These are phyloP conservation scores for Hecatera dysodea DNA, from an alignment of 2,888 invertebrate species.

Conservation along the genomic window DNA sequence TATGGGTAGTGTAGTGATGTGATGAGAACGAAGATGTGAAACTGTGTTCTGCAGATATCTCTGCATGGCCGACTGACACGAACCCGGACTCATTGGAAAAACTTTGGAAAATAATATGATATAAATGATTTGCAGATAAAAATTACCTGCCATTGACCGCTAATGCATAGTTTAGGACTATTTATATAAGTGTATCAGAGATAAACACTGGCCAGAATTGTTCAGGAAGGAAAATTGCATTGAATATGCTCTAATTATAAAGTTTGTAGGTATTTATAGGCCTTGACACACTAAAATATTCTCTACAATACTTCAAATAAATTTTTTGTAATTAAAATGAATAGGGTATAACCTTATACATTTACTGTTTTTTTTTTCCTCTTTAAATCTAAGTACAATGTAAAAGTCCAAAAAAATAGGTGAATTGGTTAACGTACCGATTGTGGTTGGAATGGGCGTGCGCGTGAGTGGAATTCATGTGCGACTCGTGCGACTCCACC, in stretches of 20 bases:
- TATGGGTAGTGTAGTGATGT: constrained; percentile 87
- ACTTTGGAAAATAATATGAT: constrained; percentile 71
- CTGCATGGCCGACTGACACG: constrained; percentile 88
- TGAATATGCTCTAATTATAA: neutral
- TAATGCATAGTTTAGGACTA: constrained; percentile 2
- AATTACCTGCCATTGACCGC: neutral
- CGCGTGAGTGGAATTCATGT: constrained; percentile 80
- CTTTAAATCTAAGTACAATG: too few species aligned
- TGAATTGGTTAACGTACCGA: constrained; percentile 81
- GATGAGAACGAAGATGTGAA: constrained; percentile 86
- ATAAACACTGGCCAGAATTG: constrained; percentile 4
- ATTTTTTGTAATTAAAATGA: too few species aligned
- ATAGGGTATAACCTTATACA: too few species aligned
- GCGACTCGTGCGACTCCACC: constrained; percentile 85
- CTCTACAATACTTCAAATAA: too few species aligned
- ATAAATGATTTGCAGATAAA: constrained; percentile 9
- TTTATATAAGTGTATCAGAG: neutral
- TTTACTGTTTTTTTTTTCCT: too few species aligned
- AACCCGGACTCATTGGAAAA: constrained; percentile 90
- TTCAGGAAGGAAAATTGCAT: constrained; percentile 36
- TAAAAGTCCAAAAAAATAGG: constrained; percentile 6
- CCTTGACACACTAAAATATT: neutral
- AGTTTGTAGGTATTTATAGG: neutral
- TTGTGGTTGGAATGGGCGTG: constrained; percentile 85
- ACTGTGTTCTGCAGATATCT: constrained; percentile 86